A percentile compares a stretch with the other conserved stretches of the same genome.
These are phyloP conservation scores for Aleiodes leptofemur DNA, from an alignment of 2,888 invertebrate genomes.

Conservation along the genomic window DNA sequence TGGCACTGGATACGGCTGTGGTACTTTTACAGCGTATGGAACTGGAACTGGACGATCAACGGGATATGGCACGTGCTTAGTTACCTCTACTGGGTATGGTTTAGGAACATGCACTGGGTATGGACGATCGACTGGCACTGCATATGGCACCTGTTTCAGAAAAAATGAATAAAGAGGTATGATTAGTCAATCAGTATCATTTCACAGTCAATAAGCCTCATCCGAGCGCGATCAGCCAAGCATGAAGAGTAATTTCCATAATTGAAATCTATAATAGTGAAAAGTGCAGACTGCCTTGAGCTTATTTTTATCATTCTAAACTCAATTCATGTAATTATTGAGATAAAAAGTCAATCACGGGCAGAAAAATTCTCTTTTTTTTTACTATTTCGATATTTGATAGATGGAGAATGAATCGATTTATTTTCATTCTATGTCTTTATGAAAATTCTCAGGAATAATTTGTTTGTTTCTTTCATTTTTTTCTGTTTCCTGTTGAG, in stretches of 20 bases:
- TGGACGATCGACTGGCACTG: constrained; percentile 72
- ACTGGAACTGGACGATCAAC: constrained; percentile 70
- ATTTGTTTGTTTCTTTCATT: too few relatives aligned
- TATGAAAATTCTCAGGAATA: too few relatives aligned
- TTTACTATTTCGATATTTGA: too few relatives aligned
- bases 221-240: constrained; percentile 3
- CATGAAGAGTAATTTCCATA: constrained; percentile 3
- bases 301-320: background rate
- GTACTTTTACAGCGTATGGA: constrained; percentile 68
- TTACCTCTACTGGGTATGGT: constrained; percentile 72
- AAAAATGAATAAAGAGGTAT: constrained; percentile 6
- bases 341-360: background rate
- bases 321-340: constrained; percentile 1
- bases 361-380: background rate
- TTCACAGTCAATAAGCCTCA: constrained; percentile 15
- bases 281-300: constrained; percentile 23
- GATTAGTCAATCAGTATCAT: constrained; percentile 21
- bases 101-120: constrained; percentile 71
- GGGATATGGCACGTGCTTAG: constrained; percentile 69
- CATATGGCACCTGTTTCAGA: constrained; percentile 67
- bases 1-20: constrained; percentile 71
- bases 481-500: too few relatives aligned
- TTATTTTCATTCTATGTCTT: too few relatives aligned
- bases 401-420: too few relatives aligned
- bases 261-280: background rate